Conservation (phyloP, 2,797 vertebrate genomes). For the Pseudopleuronectes americanus region DNA sequence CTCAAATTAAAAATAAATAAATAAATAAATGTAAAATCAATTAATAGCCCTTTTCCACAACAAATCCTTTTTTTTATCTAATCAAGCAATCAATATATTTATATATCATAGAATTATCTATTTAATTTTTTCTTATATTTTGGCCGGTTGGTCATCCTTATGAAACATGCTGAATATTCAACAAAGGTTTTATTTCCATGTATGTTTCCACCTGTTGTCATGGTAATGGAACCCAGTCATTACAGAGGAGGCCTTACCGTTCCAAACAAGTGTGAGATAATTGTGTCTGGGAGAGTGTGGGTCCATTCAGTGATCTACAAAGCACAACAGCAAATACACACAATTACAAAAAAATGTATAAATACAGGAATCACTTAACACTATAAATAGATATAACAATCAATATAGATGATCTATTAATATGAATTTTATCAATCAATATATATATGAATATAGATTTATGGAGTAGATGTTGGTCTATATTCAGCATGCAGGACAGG, state of each 20-base stretch:
- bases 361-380: neutral
- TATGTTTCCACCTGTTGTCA: neutral
- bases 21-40: no score
- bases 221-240: neutral
- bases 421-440: no score
- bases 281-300: slow-evolving; percentile 89
- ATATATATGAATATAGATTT: no score
- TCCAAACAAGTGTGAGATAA: slow-evolving; percentile 93
- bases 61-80: no score
- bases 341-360: neutral
- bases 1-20: no score
- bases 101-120: no score
- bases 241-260: slow-evolving; percentile 81
- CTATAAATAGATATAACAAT: neutral
- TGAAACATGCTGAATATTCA: neutral
- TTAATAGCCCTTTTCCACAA: no score
- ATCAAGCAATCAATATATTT: no score
- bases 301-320: slow-evolving; percentile 91
- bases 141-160: no score
- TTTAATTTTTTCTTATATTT: no score
- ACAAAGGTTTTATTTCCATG: neutral
- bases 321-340: neutral
- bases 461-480: neutral
- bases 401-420: no score
- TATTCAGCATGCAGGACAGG: neutral